Conservation (phyloP, 2,888 invertebrate species). For the Petrolisthes manimaculis region DNA sequence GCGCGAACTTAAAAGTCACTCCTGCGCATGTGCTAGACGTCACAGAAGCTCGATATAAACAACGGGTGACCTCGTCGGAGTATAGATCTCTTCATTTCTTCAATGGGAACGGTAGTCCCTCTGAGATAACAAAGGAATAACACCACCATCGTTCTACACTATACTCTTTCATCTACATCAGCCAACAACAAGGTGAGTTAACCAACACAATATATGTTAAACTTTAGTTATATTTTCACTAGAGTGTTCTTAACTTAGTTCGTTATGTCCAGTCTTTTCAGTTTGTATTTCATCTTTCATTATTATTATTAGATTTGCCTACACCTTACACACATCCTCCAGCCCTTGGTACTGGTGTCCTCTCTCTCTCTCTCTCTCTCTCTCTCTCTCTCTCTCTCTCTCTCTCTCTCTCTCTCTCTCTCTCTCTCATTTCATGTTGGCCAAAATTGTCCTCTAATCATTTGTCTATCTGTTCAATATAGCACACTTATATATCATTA, state of each 20-base stretch:
- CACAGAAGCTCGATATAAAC: constrained; percentile 8
- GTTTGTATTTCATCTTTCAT: background rate
- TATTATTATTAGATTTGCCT: background rate
- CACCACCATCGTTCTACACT: background rate
- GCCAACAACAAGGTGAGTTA: constrained; percentile 11
- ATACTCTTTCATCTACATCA: background rate
- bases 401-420: too few relatives aligned
- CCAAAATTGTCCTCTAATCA: too few relatives aligned
- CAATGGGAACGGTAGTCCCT: background rate
- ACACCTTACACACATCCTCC: background rate
- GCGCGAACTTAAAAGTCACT: background rate
- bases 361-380: too few relatives aligned
- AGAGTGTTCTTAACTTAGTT: background rate
- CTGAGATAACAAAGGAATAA: constrained; percentile 8
- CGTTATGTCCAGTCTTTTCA: too few relatives aligned
- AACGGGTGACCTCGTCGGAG: background rate
- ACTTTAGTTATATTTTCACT: background rate
- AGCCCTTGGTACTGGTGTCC: too few relatives aligned
- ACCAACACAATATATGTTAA: background rate
- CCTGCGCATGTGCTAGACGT: constrained; percentile 21
- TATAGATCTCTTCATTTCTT: constrained; percentile 12
- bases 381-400: too few relatives aligned
- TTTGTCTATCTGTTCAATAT: too few relatives aligned
- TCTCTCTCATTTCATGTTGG: too few relatives aligned
- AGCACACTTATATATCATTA: too few relatives aligned